Evolutionary conservation across 2,113 vertebrate species (phyloP).

Genomic region (Rana temporaria): DNA sequence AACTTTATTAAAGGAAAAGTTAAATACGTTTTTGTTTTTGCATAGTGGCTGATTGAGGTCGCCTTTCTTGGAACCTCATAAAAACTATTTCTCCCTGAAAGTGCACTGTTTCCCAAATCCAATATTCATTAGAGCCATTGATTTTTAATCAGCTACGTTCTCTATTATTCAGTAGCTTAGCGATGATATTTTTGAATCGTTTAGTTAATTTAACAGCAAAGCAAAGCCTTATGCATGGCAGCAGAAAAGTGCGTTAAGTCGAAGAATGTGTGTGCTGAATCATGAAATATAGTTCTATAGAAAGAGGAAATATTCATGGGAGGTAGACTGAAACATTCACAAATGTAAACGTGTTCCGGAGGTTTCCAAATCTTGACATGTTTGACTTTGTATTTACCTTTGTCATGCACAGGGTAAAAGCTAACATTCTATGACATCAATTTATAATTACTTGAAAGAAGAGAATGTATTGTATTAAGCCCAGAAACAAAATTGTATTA

Average conservation of each 20-base stretch:
- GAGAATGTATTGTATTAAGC: too few relatives aligned
- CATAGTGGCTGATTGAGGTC: conserved; percentile 13
- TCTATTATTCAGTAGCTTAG: conserved; percentile 1
- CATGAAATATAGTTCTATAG: not conserved
- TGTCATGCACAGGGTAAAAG: too few relatives aligned
- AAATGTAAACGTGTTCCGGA: too few relatives aligned
- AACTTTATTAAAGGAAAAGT: not conserved
- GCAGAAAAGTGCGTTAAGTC: not conserved
- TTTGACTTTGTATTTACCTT: too few relatives aligned
- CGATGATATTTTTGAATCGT: not conserved
- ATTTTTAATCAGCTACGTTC: conserved; percentile 31
- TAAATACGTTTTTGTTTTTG: conserved; percentile 8
- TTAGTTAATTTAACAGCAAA: conserved; percentile 5
- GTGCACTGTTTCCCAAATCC: conserved; percentile 1
- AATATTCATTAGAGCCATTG: conserved; percentile 25
- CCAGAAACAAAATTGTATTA: too few relatives aligned
- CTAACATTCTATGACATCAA: too few relatives aligned
- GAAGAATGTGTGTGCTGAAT: not conserved
- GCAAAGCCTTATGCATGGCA: not conserved
- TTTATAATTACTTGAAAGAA: too few relatives aligned
- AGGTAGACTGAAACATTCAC: too few relatives aligned
- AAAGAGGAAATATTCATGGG: not conserved
- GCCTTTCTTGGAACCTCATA: conserved; percentile 31
- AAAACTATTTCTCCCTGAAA: not conserved
- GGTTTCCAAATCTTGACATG: too few relatives aligned